Evolutionary conservation across 2,797 vertebrate species (phyloP).

Genomic region (Gymnothorax javanicus): DNA sequence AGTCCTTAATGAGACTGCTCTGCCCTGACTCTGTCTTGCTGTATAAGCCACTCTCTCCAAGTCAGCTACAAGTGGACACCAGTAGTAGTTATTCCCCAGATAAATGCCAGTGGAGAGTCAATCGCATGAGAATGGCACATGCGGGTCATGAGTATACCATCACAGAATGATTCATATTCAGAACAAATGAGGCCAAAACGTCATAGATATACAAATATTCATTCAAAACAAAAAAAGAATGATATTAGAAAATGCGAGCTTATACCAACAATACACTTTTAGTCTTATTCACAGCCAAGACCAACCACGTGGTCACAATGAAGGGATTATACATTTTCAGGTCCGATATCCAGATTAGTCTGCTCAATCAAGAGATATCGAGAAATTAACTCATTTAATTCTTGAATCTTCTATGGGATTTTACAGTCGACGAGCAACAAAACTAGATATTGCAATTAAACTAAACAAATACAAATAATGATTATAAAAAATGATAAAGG

Average conservation of each 20-base stretch:
- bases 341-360: background rate
- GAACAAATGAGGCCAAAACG: no score
- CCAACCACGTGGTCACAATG: background rate
- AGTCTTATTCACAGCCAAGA: background rate
- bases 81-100: background rate
- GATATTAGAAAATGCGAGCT: background rate
- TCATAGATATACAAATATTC: background rate
- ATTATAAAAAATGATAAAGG: background rate
- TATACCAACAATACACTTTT: background rate
- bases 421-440: background rate
- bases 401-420: no score
- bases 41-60: background rate
- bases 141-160: background rate
- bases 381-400: background rate
- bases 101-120: background rate
- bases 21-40: background rate
- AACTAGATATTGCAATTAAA: background rate
- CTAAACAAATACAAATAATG: no score
- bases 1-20: background rate
- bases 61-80: background rate
- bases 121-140: background rate
- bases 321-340: background rate
- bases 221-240: background rate
- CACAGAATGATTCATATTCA: background rate
- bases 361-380: background rate